phyloP scores from a whole-genome alignment of 2,888 invertebrate genomes.

The Drosophila subquinaria region DNA sequence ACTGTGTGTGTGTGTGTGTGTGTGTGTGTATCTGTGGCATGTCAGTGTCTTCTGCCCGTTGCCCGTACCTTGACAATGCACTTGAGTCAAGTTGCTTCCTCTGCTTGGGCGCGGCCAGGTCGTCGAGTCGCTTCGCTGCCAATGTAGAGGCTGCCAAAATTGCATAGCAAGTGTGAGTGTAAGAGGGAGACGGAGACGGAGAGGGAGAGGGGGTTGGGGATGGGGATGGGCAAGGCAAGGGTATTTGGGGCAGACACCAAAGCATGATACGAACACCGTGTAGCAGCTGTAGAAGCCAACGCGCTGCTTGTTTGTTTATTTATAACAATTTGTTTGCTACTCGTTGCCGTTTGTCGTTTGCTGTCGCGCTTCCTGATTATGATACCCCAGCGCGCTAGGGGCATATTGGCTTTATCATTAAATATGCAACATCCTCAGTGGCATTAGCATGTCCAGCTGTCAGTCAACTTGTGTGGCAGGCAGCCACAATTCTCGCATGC shows the following conservation, averaged over 20 bases:
- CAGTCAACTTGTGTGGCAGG: constrained; percentile 29
- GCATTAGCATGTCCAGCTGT: constrained; percentile 25
- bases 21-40: constrained; percentile 14
- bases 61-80: constrained; percentile 75
- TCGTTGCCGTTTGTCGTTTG: constrained; percentile 40
- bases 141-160: constrained; percentile 64
- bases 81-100: constrained; percentile 80
- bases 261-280: constrained; percentile 41
- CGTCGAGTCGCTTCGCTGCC: constrained; percentile 56
- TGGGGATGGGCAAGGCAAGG: constrained; percentile 2
- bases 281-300: constrained; percentile 35
- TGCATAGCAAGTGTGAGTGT: constrained; percentile 39
- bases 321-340: constrained; percentile 72
- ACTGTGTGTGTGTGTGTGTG: constrained; percentile 36
- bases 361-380: constrained; percentile 68
- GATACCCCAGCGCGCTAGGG: constrained; percentile 30
- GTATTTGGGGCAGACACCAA: constrained; percentile 33
- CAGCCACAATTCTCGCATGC: constrained; percentile 5
- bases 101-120: constrained; percentile 41
- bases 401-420: constrained; percentile 55
- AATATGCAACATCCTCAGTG: constrained; percentile 20
- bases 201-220: not conserved
- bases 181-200: not conserved
- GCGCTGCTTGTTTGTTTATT: constrained; percentile 67
- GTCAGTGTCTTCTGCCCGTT: constrained; percentile 28